Evolutionary conservation across 2,888 invertebrate species (phyloP).

Genomic region (Lasioglossum marginatum): DNA sequence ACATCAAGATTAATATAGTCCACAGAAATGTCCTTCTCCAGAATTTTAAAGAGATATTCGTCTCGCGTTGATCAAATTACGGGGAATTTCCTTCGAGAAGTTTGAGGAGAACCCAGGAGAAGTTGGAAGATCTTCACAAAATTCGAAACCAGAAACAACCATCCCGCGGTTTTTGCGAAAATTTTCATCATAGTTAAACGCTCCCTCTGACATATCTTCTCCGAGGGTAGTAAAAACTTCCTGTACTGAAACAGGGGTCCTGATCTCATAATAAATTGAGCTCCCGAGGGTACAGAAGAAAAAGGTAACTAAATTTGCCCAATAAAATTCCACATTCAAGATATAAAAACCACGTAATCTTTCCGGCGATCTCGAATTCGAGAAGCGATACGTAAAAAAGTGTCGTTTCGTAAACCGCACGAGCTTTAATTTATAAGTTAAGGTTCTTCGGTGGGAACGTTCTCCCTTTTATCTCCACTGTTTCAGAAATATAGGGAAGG

Average conservation of each 20-base stretch:
- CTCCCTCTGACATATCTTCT: constrained; percentile 6
- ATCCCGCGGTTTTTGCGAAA: neutral
- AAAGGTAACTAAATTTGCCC: neutral
- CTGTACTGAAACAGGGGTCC: neutral
- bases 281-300: neutral
- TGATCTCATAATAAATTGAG: constrained; percentile 1
- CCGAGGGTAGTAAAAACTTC: constrained; percentile 12
- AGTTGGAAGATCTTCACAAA: neutral
- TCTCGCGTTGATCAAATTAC: neutral
- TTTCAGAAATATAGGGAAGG: neutral
- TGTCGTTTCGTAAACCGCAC: neutral
- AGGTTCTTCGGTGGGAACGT: neutral
- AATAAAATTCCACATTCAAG: constrained; percentile 11
- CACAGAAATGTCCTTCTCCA: neutral
- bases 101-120: neutral
- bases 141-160: constrained; percentile 17
- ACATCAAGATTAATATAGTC: neutral
- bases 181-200: constrained; percentile 26
- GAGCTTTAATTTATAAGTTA: neutral
- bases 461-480: neutral
- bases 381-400: neutral
- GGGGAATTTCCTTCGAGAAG: neutral
- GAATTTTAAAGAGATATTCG: neutral
- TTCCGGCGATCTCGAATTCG: neutral
- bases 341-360: constrained; percentile 1